Base-by-base conservation (phyloP, 2,888 invertebrate species). In the Cephus runcator region DNA sequence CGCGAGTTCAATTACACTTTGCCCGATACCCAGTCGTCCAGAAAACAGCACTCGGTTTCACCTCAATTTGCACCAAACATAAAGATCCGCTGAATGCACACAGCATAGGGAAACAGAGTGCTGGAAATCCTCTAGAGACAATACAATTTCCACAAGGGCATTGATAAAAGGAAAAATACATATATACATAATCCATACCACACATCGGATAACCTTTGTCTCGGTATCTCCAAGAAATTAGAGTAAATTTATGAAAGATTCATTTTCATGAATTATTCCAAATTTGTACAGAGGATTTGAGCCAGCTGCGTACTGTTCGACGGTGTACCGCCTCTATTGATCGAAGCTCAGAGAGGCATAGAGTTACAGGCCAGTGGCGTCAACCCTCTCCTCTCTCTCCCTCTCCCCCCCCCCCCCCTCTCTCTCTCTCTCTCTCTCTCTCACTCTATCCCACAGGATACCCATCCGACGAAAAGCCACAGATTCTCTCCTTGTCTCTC, bases 321-420 rank as follows among this genome's bases (percentile, higher is more conserved):
- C 87, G 87, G 87, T 87, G 87, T 87, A 86, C 86, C 87, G 87
- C 85, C 85, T 88, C 89, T 90, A 90, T 90, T 90, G 90, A 90
- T 90, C 90, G 88, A 88, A 88, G 86, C 87, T 86, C 86, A 85
- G 87, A 87, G 87, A 86, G 84, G 88, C 88, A 89, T 89, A 88
- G 88, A 89, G 89, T 89, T 90, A 90, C 90, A 90, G 88, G 87
- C 89, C 87, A 88, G 88, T 88, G 88, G 89, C 89, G 88, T 88
- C 88, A 88, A 84, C 85, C 85, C 85, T 80, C 85, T 81, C 79
- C 78, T 83, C 81, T 82, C 81, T 77, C 79, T 79, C 77, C 73
- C 78, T 15, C n/a, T 1, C 35, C 1, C 31, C 31, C 2, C 85
- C 84, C 85, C 79, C 85, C 79, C 78, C 82, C 81, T 82, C 81